Evolutionary conservation across 2,797 vertebrate genomes (phyloP), one percentile per base, ranked within the genome.

Genomic region (Balearica regulorum): DNA sequence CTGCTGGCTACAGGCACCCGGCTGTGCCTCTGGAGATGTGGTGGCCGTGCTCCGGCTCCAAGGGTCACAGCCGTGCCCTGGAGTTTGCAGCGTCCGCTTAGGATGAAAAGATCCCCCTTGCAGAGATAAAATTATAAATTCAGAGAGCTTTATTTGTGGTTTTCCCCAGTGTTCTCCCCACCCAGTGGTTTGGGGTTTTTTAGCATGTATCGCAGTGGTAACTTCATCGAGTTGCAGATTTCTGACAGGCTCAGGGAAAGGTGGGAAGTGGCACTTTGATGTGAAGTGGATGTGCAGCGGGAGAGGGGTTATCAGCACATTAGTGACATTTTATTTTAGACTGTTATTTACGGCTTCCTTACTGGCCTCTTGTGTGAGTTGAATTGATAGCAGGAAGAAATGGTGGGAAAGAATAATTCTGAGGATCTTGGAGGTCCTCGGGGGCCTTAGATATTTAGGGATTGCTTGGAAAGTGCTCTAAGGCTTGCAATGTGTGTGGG

Each of bases 381-480:
- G 90, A 95, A 89, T 68, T 35, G 87, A 68, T 53, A 85, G 5
- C 19, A 71, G 81, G 48, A 80, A 71, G 51, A 87, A 91, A 66
- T 49, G 54, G 54, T 81, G 55, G 46, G 43, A 51, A 87, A 22
- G 48, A 89, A 83, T 70, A 83, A 83, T 81, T 90, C 58, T 65
- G 83, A 91, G 57, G 8, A 22, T 93, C 70, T 22, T 83, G 54
- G 69, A n/a, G 51, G 31, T 73, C 89, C 68, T 55, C 26, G 9
- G 58, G 5, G 43, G 7, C 12, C 12, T 53, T 9, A 75, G 83
- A 69, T 69, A 53, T 93, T 93, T 54, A 58, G 69, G 37, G 16
- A 31, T 35, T 51, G 61, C 65, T 89, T 41, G 78, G 75, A 58
- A 81, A 83, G 51, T 5, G 49, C 49, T 80, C 57, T 19, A n/a